A percentile compares a stretch with the other conserved stretches of the same genome.
Conservation (phyloP, 2,797 vertebrate species). For the Gambusia yucatana region DNA sequence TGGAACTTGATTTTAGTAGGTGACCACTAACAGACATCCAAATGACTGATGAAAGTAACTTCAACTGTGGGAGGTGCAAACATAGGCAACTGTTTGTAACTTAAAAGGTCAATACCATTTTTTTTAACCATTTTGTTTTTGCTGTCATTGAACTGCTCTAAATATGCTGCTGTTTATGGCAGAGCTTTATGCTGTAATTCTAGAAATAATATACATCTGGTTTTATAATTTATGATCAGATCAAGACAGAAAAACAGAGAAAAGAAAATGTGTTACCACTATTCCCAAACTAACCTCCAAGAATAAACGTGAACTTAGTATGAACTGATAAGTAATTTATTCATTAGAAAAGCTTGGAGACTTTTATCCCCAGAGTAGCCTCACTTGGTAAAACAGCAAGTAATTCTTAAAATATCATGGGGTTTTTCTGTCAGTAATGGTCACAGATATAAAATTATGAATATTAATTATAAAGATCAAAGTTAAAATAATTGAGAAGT, state of each 20-base stretch:
- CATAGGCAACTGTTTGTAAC: constrained; percentile 3
- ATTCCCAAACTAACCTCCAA: neutral
- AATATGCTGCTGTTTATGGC: neutral
- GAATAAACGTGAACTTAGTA: neutral
- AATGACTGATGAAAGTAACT: neutral
- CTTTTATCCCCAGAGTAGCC: neutral
- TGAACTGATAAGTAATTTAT: neutral
- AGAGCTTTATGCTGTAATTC: neutral
- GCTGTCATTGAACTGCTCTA: neutral
- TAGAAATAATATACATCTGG: neutral
- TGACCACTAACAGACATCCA: neutral
- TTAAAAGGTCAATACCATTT: neutral
- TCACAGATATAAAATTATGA: neutral
- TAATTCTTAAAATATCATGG: neutral
- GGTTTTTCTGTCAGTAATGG: neutral
- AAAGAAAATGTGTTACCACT: neutral
- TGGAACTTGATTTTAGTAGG: neutral
- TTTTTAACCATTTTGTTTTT: neutral
- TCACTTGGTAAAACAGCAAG: neutral
- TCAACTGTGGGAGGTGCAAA: neutral
- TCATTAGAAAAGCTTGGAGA: neutral
- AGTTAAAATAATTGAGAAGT: constrained; percentile 1
- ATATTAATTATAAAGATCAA: neutral
- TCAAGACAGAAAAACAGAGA: neutral
- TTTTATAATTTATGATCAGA: neutral